phyloP scores from a whole-genome alignment of 2,113 vertebrate genomes.

The Ginglymostoma cirratum region DNA sequence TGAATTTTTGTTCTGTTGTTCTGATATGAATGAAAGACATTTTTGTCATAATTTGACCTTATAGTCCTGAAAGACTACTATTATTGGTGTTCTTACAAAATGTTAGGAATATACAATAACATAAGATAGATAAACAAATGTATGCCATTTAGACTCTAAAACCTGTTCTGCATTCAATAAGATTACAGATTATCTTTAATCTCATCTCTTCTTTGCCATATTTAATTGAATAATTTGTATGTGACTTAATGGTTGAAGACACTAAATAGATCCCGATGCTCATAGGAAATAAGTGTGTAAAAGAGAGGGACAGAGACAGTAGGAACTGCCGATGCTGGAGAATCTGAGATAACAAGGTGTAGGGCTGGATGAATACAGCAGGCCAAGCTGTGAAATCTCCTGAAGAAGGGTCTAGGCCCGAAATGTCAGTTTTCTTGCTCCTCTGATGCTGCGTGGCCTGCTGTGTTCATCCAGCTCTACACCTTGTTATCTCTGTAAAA shows the following conservation, averaged over 20 bases:
- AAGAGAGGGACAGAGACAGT: neutral
- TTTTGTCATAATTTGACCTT: neutral
- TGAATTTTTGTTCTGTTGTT: neutral
- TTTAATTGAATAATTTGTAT: neutral
- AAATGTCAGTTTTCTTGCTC: no score
- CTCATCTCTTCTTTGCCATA: neutral
- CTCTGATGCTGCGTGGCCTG: no score
- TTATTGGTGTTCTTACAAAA: neutral
- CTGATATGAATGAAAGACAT: neutral
- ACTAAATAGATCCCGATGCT: neutral
- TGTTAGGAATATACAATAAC: neutral
- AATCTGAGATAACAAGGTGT: no score
- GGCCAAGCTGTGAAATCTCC: no score
- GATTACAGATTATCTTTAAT: neutral
- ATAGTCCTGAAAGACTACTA: neutral
- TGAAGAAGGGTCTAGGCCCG: no score
- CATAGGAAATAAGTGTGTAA: neutral
- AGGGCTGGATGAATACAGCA: no score
- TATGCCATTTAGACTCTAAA: neutral
- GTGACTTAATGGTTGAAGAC: neutral
- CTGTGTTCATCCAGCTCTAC: no score
- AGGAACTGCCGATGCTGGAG: no score
- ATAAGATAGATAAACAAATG: neutral
- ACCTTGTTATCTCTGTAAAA: neutral
- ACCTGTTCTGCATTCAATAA: neutral